phyloP scores from a whole-genome alignment of 2,888 invertebrate species.

The Protodeltote pygarga region DNA sequence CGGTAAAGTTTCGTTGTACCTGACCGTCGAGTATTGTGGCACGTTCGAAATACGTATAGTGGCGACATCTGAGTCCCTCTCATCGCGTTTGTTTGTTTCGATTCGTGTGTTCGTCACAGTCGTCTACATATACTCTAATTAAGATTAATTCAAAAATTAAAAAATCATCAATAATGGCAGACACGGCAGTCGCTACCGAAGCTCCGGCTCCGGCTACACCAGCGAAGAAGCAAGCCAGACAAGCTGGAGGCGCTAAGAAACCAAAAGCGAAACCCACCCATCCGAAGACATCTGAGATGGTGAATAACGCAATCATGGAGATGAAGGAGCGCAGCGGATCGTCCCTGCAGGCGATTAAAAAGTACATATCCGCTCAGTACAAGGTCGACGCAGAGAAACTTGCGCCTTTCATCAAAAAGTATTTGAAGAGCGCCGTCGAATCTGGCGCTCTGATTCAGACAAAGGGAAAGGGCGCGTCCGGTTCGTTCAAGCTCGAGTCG shows the following conservation, averaged over 20 bases:
- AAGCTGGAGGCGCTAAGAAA: constrained; percentile 44
- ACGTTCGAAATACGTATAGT: neutral
- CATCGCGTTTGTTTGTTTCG: no score
- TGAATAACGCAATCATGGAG: constrained; percentile 83
- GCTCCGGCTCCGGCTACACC: constrained; percentile 59
- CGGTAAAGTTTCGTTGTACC: constrained; percentile 11
- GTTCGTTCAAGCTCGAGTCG: no score
- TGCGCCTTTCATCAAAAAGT: constrained; percentile 87
- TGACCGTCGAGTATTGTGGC: no score
- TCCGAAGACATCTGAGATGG: constrained; percentile 78
- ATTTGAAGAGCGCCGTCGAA: constrained; percentile 50
- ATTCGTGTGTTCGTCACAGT: no score
- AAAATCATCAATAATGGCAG: no score
- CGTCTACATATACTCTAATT: no score
- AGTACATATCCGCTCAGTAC: constrained; percentile 87
- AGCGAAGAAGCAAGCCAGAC: constrained; percentile 57
- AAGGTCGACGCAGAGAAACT: constrained; percentile 87
- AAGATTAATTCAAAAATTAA: no score
- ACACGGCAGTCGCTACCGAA: constrained; percentile 59
- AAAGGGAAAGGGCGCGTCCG: no score
- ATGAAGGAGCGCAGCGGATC: constrained; percentile 88
- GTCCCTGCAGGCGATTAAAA: constrained; percentile 87
- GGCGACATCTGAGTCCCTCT: constrained; percentile 3
- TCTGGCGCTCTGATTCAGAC: no score
- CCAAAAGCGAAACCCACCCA: constrained; percentile 64